These are phyloP conservation scores for Porites australiensis DNA, from an alignment of 64 coral and sea anemone genomes.

Conservation along the genomic window DNA sequence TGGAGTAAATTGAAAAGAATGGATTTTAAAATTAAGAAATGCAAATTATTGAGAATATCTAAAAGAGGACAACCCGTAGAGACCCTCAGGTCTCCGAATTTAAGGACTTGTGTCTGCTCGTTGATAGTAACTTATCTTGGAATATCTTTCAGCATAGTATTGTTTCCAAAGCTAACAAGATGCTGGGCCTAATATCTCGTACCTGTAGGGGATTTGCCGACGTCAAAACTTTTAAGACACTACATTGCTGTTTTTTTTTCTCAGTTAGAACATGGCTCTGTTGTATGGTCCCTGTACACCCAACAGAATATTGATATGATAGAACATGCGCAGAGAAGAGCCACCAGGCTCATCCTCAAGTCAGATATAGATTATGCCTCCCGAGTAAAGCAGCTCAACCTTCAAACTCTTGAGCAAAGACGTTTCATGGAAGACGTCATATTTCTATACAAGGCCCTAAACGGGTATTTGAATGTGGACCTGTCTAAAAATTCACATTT, in stretches of 20 bases:
- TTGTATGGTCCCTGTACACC: conserved; percentile 48
- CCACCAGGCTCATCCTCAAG: conserved; percentile 63
- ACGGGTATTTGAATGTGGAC: not conserved
- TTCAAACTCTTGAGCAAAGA: conserved; percentile 37
- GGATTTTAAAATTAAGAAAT: not conserved
- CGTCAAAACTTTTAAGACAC: not conserved
- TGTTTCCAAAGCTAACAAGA: not conserved
- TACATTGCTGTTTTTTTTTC: conserved; percentile 38
- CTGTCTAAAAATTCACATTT: not conserved
- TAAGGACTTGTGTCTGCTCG: not conserved
- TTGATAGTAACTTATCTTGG: not conserved
- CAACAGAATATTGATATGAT: conserved; percentile 4
- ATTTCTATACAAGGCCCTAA: conserved; percentile 19
- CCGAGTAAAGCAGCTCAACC: conserved; percentile 9
- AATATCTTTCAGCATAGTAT: not conserved
- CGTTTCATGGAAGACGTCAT: conserved; percentile 5
- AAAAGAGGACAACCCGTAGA: too few species aligned
- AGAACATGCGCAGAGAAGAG: conserved; percentile 51
- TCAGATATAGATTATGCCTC: conserved; percentile 26
- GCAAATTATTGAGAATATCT: not conserved
- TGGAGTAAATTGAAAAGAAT: too few species aligned
- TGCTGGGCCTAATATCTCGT: not conserved
- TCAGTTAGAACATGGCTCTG: conserved; percentile 18
- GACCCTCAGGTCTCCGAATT: not conserved
- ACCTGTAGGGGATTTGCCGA: not conserved